These are phyloP conservation scores for Heteronetta atricapilla DNA, from an alignment of 2,113 vertebrate genomes.

Conservation along the genomic window DNA sequence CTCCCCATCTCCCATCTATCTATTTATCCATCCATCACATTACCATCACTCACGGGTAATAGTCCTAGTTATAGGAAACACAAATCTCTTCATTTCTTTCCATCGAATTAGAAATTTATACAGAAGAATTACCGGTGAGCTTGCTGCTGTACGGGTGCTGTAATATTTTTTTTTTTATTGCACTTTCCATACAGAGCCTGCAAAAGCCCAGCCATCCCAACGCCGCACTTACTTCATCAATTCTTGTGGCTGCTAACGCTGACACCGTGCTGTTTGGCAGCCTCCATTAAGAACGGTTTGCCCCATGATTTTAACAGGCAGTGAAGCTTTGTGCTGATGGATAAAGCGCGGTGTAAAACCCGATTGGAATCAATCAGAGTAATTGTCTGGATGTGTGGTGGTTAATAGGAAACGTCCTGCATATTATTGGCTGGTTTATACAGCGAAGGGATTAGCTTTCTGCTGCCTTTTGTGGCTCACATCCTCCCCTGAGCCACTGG, in stretches of 20 bases:
- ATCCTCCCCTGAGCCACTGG: not conserved
- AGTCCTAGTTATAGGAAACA: not conserved
- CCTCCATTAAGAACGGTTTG: slow-evolving; percentile 33
- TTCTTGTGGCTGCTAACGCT: slow-evolving; percentile 45
- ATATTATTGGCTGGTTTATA: slow-evolving; percentile 39
- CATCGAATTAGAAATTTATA: not conserved
- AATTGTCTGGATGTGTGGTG: slow-evolving; percentile 44
- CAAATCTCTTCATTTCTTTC: not conserved
- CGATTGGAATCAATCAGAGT: slow-evolving; percentile 64
- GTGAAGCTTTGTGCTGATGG: slow-evolving; percentile 41
- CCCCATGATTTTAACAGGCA: slow-evolving; percentile 4
- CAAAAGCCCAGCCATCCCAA: not conserved
- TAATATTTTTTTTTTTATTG: slow-evolving; percentile 16
- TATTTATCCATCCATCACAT: not conserved
- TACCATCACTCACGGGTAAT: fast-evolving
- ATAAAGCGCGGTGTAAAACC: slow-evolving; percentile 45
- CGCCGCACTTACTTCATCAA: slow-evolving; percentile 20
- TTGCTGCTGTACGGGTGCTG: not conserved
- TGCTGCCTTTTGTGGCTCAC: not conserved
- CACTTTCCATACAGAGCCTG: not conserved
- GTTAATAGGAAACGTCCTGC: slow-evolving; percentile 56
- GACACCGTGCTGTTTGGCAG: not conserved
- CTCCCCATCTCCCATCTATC: not conserved
- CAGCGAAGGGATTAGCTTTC: slow-evolving; percentile 13
- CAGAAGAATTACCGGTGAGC: not conserved